Conservation (phyloP, 1,140 invertebrate genomes). For the Heterodera carotae region DNA sequence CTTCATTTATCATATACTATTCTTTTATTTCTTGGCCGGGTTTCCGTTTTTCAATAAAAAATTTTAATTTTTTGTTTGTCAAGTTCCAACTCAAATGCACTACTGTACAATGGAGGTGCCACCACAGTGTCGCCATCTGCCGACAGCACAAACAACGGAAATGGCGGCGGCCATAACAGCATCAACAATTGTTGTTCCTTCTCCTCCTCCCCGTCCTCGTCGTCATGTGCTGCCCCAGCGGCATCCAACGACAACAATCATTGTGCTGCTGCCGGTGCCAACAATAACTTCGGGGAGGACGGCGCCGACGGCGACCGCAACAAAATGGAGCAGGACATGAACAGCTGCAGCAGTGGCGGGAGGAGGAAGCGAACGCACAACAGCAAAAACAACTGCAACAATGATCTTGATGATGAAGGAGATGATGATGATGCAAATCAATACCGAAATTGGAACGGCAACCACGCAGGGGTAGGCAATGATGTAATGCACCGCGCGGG, state of each 20-base stretch:
- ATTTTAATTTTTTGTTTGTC: not conserved
- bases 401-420: not conserved
- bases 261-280: not conserved
- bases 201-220: no score
- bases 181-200: no score
- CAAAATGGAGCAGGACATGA: no score
- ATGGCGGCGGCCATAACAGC: no score
- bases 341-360: no score
- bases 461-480: not conserved
- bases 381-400: not conserved
- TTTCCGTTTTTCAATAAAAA: conserved; percentile 1
- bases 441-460: not conserved
- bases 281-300: not conserved
- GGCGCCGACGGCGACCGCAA: not conserved
- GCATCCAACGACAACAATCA: not conserved
- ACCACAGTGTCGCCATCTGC: no score
- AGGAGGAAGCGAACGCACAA: not conserved
- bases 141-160: no score
- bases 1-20: not conserved
- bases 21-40: no score
- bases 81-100: no score
- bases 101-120: no score
- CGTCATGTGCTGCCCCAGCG: not conserved
- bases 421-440: not conserved
- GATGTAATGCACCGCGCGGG: no score